Percentiles rank a stretch among this genome's conserved stretches.
Conservation (phyloP, 2,797 vertebrate genomes). For the Tangara arthus region DNA sequence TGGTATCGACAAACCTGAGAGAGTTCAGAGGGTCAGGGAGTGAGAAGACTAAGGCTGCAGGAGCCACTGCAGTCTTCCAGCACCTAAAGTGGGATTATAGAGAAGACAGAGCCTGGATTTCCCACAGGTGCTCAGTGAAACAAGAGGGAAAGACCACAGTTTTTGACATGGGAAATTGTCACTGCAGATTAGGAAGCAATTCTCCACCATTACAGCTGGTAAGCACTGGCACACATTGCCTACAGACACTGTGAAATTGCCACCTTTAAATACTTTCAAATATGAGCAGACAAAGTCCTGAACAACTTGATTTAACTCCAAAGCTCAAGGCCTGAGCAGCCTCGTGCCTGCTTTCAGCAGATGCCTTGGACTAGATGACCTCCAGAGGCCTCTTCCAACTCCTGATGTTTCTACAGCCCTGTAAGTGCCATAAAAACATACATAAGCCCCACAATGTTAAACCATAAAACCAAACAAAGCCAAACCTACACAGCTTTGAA, state of each 20-base stretch:
- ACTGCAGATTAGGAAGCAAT: neutral
- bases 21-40: neutral
- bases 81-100: neutral
- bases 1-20: neutral
- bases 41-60: neutral
- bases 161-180: neutral
- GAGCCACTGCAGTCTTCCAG: neutral
- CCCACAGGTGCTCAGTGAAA: neutral
- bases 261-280: neutral
- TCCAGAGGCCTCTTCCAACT: neutral
- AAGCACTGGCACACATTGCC: neutral
- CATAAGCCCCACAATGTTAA: neutral
- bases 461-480: neutral
- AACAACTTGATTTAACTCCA: neutral
- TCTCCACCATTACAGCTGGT: neutral
- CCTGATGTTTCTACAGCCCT: neutral
- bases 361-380: neutral
- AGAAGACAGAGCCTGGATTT: neutral
- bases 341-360: neutral
- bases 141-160: neutral
- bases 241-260: neutral
- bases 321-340: neutral
- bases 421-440: neutral
- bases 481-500: neutral
- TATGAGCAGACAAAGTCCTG: neutral